phyloP scores from a whole-genome alignment of 1,140 invertebrate species.

The Plectrocnemia conspersa region DNA sequence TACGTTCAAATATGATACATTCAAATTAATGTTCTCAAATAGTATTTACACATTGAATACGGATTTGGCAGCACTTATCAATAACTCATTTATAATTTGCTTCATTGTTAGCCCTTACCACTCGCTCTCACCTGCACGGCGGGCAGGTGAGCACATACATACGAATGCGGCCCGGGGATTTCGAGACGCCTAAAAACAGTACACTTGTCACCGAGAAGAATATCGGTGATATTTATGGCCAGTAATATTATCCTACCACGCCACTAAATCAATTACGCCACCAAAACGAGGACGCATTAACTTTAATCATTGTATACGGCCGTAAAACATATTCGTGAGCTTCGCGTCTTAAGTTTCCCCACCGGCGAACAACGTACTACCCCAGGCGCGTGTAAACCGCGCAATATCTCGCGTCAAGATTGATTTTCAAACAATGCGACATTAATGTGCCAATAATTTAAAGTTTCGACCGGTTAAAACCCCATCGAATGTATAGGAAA shows the following conservation, averaged over 20 bases:
- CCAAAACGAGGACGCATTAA: slow-evolving; percentile 20
- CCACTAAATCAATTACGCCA: slow-evolving; percentile 32
- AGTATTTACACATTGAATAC: too few species aligned
- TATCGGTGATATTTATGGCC: slow-evolving; percentile 18
- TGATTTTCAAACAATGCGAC: slow-evolving; percentile 31
- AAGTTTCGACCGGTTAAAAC: slow-evolving; percentile 15
- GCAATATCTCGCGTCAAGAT: slow-evolving; percentile 20
- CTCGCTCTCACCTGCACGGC: neutral
- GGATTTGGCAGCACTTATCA: too few species aligned
- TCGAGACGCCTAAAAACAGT: slow-evolving; percentile 17
- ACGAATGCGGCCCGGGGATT: neutral
- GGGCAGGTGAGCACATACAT: neutral
- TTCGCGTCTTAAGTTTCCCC: slow-evolving; percentile 16
- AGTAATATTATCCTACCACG: slow-evolving; percentile 23
- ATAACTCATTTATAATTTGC: too few species aligned
- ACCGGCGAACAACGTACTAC: slow-evolving; percentile 9
- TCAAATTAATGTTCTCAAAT: too few species aligned
- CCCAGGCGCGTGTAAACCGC: slow-evolving; percentile 8
- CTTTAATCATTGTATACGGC: slow-evolving; percentile 27
- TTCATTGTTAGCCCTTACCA: too few species aligned
- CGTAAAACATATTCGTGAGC: slow-evolving; percentile 32
- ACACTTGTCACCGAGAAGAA: slow-evolving; percentile 19
- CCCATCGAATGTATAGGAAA: neutral
- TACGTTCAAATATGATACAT: too few species aligned
- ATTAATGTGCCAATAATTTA: slow-evolving; percentile 32